Evolutionary conservation across 2,797 vertebrate species (phyloP), one percentile per base, ranked within the genome.

Genomic region (Muraenolepis orangiensis): DNA sequence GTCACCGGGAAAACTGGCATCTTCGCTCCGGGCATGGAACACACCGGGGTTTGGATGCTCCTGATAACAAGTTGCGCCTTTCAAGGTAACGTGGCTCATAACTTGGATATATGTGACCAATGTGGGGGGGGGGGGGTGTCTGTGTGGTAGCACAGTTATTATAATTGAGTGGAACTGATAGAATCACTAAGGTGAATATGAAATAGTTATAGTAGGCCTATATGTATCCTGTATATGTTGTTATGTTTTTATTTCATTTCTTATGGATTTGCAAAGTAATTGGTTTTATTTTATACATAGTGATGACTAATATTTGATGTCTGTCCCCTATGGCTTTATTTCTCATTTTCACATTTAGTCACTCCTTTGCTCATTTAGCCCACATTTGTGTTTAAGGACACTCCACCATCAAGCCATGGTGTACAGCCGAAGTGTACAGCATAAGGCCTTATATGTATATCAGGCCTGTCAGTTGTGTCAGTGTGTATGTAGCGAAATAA

Each of bases 21-120:
- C 74, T 73, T 66, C 71, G 82, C 74, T 77, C 57, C 71, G 84
- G 89, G 67, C 84, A 93, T 93, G 91, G 91, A 89, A 72, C 82
- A 70, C 74, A 64, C 72, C 68, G 78, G 83, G 84, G 57, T 89
- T 67, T 85, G 89, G 89, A 88, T 90, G 83, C 85, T 92, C 82
- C 80, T 92, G 77, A 87, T 91, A 76, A 86, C 86, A 81, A 76
- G 73, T 74, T 91, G 83, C 78, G 18, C 89, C 74, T 70, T 89
- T 83, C 74, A 84, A 86, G 90, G 91, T 93, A 86, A 64, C 1
- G 74, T 18, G 85, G 5, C 23, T 38, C 12, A 38, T 42, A 0
- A 70, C 11, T 67, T 67, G 30, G 13, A 30, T 31, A 67, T 67
- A 6, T 67, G 29, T 67, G 12, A 4, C 20, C 2, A 7, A 18